Base-by-base conservation (phyloP, 2,888 invertebrate genomes). In the Amphimallon solstitiale region DNA sequence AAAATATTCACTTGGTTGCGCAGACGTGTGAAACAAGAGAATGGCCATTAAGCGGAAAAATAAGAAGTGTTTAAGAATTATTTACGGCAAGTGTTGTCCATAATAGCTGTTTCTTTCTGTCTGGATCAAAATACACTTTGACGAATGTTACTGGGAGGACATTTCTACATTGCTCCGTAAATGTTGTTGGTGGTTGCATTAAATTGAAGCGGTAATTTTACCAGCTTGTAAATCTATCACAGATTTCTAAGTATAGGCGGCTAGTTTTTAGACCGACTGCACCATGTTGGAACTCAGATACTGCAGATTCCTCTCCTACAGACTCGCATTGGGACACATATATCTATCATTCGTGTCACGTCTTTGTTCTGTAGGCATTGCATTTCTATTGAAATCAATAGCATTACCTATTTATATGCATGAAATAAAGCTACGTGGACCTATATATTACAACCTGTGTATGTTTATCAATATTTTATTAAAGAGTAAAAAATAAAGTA, bases 221-320 rank as follows among this genome's bases (percentile, higher is more conserved):
- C 51, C 68, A 68, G 66, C 63, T 63, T 66, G 62, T 68, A 68
- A 67, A 68, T 68, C 68, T 67, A 64, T 66, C 68, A 63, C 54
- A 21, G 52, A 68, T 63, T 68, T 66, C 68, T 68, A 68, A 66
- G 66, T 68, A 68, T 68, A 68, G 68, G 51, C 40, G 48, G 56
- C 46, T 48, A 68, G 66, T 63, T 68, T 60, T 65, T 68, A 54
- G 46, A 45, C 48, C 60, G 46, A 34, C 35, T 14, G 48, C 48
- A 12, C 48, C n/a, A 49, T 63, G 66, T 49, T 68, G 66, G 68
- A 63, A 60, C 45, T 68, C 54, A 66, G 66, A 68, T 68, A 66
- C 63, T 68, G 66, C 64, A 60, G 62, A 68, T 66, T 68, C 68
- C 63, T 59, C 68, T 68, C 66, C 65, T 66, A 68, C 66, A 59